These are phyloP conservation scores for Hippocampus guttulatus DNA, from an alignment of 2,113 vertebrate genomes.

Conservation along the genomic window DNA sequence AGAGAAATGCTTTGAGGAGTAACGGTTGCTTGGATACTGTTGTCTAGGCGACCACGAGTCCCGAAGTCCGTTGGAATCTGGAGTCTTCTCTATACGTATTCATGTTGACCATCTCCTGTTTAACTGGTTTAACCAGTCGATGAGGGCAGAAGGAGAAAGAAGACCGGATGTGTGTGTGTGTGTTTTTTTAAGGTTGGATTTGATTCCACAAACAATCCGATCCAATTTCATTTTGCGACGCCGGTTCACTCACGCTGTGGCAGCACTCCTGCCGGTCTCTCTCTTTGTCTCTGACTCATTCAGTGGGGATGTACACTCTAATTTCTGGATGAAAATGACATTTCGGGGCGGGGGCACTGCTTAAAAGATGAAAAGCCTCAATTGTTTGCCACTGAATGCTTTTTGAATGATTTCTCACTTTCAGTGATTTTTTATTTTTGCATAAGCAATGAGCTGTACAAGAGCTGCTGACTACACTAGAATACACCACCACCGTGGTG, in stretches of 20 bases:
- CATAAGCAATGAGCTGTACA: conserved; percentile 38
- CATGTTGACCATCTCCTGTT: conserved; percentile 22
- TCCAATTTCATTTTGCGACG: conserved; percentile 40
- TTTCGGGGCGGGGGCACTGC: conserved; percentile 21
- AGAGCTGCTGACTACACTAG: not conserved
- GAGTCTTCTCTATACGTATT: conserved; percentile 55
- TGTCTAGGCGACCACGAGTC: conserved; percentile 73
- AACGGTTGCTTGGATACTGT: conserved; percentile 77
- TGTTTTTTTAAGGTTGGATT: not conserved
- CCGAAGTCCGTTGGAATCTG: conserved; percentile 68
- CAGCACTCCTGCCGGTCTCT: conserved; percentile 47
- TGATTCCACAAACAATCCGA: conserved; percentile 19
- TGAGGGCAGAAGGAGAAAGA: not conserved
- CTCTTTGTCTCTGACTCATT: conserved; percentile 57
- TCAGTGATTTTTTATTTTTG: conserved; percentile 27
- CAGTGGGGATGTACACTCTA: conserved; percentile 36
- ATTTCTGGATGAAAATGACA: conserved; percentile 39
- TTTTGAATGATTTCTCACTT: conserved; percentile 42
- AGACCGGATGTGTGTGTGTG: not conserved
- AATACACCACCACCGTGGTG: not conserved
- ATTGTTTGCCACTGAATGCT: conserved; percentile 41
- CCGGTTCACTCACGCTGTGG: conserved; percentile 49
- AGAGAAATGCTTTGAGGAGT: conserved; percentile 66
- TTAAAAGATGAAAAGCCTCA: conserved; percentile 28
- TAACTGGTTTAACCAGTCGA: conserved; percentile 1